Evolutionary conservation across 2,113 vertebrate species (phyloP), one percentile per base, ranked within the genome.

Genomic region (Lophura nycthemera): DNA sequence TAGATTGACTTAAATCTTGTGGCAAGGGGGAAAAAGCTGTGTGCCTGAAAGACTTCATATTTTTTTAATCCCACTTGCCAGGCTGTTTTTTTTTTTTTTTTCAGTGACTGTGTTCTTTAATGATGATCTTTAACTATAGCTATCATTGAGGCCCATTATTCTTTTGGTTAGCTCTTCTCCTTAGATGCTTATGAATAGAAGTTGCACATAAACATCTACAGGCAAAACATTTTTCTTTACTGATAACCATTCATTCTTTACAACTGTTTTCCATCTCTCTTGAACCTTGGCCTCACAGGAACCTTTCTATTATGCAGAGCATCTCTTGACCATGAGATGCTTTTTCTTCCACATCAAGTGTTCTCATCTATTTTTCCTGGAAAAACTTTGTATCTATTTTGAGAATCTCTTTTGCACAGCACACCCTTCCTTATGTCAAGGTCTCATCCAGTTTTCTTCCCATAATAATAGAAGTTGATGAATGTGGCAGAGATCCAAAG

Each of bases 1-100:
- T 95, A 97, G 89, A 96, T 96, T 96, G 96, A 86, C 93, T 97
- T 97, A 87, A 38, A 83, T 97, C 95, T 97, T 96, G 88, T 95
- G 96, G 85, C 64, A 34, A 79, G 76, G 61, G 65, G 48, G 40
- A 47, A 63, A 38, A 67, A 93, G 47, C 22, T 57, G 36, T 42
- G 43, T 45, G 21, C 48, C 40, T 56, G 48, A 66, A 70, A 70
- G 32, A 27, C 69, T 77, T 54, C 32, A 10, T 50, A 27, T 57
- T 60, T 61, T n/a, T 42, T 70, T 2, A 73, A 66, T 48, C 9
- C 21, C 30, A 29, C 19, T 85, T 83, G 11, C n/a, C 14, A 57
- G 38, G 18, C 66, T 64, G 32, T 21, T 91, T 95, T 96, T 54
- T 93, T 54, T 93, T 50, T 47, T 24, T 43, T 43, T 16, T 16